Percentiles rank a stretch among this genome's conserved stretches.
Conservation (phyloP, 2,113 vertebrate species). For the Cercopithecus mona region DNA sequence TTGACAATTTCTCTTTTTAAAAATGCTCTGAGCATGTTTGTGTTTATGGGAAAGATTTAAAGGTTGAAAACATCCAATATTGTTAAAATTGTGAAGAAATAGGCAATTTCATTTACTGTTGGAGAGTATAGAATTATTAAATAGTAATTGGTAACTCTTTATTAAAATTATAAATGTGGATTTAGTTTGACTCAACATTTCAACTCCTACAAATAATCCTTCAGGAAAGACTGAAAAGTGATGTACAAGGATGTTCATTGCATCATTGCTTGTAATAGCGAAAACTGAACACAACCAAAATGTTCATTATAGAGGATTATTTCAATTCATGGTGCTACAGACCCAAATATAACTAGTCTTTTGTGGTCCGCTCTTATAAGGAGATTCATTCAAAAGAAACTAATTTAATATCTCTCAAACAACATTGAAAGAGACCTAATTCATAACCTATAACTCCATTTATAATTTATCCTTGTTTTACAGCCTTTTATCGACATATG, state of each 20-base stretch:
- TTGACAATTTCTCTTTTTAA: not conserved
- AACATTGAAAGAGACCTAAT: not conserved
- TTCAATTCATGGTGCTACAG: not conserved
- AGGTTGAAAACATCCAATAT: not conserved
- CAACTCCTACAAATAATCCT: not conserved
- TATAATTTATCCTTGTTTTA: not conserved
- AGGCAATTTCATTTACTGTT: not conserved
- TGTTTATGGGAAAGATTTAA: not conserved
- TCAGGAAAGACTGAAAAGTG: not conserved
- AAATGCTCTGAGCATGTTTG: not conserved
- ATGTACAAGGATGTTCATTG: not conserved
- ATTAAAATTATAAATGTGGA: not conserved
- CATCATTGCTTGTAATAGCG: not conserved
- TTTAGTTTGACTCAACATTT: not conserved
- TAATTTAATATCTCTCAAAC: conserved; percentile 2
- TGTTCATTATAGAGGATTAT: not conserved
- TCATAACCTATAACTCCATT: not conserved
- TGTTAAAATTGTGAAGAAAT: not conserved
- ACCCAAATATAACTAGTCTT: not conserved
- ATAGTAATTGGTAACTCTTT: not conserved
- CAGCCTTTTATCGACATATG: not conserved
- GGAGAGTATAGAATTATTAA: not conserved
- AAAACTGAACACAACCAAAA: not conserved
- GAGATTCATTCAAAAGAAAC: not conserved
- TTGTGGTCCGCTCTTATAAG: not conserved